Evolutionary conservation across 1,140 invertebrate genomes (phyloP).

Genomic region (Brachionus rubens): DNA sequence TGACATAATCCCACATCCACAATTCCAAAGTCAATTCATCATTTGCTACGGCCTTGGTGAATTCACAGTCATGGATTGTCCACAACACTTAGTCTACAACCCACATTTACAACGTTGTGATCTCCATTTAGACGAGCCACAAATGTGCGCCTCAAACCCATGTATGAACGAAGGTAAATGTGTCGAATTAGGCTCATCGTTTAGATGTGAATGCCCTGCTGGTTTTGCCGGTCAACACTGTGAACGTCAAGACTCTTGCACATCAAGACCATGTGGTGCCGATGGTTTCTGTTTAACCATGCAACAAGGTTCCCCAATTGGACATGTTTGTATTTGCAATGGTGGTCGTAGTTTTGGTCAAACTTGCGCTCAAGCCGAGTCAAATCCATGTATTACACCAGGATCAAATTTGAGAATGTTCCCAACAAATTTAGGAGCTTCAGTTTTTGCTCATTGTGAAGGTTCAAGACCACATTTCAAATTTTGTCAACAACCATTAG

Average conservation of each 20-base stretch:
- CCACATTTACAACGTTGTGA: slow-evolving; percentile 43
- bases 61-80: slow-evolving; percentile 39
- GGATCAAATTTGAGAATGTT: slow-evolving; percentile 33
- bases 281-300: slow-evolving; percentile 13
- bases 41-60: slow-evolving; percentile 45
- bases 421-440: neutral
- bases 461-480: slow-evolving; percentile 38
- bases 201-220: slow-evolving; percentile 22
- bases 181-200: slow-evolving; percentile 2
- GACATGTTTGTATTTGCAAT: slow-evolving; percentile 33
- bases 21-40: neutral
- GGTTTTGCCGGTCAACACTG: slow-evolving; percentile 20
- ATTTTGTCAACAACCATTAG: slow-evolving; percentile 31
- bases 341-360: slow-evolving; percentile 8
- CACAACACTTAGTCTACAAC: slow-evolving; percentile 38
- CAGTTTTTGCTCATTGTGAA: slow-evolving; percentile 38
- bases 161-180: slow-evolving; percentile 44
- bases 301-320: neutral
- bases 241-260: slow-evolving; percentile 19
- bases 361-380: neutral
- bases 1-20: slow-evolving; percentile 20
- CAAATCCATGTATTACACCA: slow-evolving; percentile 10
- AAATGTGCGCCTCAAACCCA: slow-evolving; percentile 28
- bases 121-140: neutral
- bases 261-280: slow-evolving; percentile 7